Percentiles rank a stretch among this genome's conserved stretches.
Conservation (phyloP, 1,140 invertebrate genomes). For the Helicoverpa armigera region DNA sequence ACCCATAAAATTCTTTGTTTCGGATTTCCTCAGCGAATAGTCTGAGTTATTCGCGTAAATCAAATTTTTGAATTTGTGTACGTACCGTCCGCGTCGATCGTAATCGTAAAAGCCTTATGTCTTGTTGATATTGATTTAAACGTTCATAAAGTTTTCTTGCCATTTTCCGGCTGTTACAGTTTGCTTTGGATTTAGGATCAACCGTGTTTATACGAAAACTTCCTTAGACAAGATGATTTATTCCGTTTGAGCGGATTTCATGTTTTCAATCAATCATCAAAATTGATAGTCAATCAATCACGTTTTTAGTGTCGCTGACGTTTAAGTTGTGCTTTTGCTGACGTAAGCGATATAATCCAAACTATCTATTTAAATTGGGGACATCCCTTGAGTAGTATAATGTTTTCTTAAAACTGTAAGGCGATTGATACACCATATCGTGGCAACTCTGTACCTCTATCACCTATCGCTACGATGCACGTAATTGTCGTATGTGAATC, state of each 20-base stretch:
- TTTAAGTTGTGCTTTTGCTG: too few relatives aligned
- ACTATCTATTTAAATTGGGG: too few relatives aligned
- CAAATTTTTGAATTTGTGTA: conserved; percentile 27
- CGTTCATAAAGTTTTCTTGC: background rate
- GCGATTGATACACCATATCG: too few relatives aligned
- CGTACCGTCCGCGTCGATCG: background rate
- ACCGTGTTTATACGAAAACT: background rate
- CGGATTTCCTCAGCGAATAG: background rate
- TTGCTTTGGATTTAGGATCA: background rate
- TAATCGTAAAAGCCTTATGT: background rate
- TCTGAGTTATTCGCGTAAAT: conserved; percentile 18
- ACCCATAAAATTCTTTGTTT: conserved; percentile 29
- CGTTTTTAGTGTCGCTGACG: too few relatives aligned
- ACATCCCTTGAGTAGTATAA: too few relatives aligned
- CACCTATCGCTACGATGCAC: too few relatives aligned
- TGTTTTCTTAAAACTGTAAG: too few relatives aligned
- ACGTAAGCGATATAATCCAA: too few relatives aligned
- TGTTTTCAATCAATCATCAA: background rate
- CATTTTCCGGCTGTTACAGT: background rate
- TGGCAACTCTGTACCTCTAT: background rate
- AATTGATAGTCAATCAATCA: too few relatives aligned
- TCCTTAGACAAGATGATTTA: background rate
- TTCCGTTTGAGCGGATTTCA: background rate
- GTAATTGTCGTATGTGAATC: too few relatives aligned
- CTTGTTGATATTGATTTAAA: conserved; percentile 32